phyloP scores from a whole-genome alignment of 2,888 invertebrate species.

The Amiota mariae region DNA sequence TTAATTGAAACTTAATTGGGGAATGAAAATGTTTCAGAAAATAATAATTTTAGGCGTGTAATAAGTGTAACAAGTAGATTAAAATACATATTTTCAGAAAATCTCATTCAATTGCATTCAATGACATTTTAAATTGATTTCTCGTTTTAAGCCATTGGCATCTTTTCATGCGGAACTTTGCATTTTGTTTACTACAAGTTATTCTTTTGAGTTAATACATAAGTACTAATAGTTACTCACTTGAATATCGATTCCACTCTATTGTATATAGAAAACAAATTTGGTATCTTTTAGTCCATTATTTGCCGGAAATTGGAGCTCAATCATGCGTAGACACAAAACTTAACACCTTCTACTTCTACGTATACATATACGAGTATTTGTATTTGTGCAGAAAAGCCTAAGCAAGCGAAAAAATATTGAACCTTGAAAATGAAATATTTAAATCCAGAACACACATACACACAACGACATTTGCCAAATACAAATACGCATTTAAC shows the following conservation, averaged over 20 bases:
- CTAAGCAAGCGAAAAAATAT: slow-evolving; percentile 12
- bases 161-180: no score
- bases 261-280: background rate
- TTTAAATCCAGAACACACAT: slow-evolving; percentile 10
- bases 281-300: background rate
- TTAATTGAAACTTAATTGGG: no score
- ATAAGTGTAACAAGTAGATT: no score
- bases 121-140: no score
- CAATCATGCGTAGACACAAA: slow-evolving; percentile 1
- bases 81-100: no score
- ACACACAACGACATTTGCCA: slow-evolving; percentile 58
- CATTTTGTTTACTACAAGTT: no score
- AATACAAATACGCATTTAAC: slow-evolving; percentile 58
- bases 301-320: slow-evolving; percentile 27
- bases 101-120: no score
- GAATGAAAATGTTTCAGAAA: no score
- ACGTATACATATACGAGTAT: background rate
- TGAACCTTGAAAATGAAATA: slow-evolving; percentile 14
- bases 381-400: background rate
- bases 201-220: no score
- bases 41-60: no score
- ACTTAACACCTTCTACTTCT: background rate
- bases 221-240: no score
- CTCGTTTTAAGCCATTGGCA: no score
- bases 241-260: background rate